These are phyloP conservation scores for Agrotis clavis DNA, from an alignment of 2,888 invertebrate species.

Conservation along the genomic window DNA sequence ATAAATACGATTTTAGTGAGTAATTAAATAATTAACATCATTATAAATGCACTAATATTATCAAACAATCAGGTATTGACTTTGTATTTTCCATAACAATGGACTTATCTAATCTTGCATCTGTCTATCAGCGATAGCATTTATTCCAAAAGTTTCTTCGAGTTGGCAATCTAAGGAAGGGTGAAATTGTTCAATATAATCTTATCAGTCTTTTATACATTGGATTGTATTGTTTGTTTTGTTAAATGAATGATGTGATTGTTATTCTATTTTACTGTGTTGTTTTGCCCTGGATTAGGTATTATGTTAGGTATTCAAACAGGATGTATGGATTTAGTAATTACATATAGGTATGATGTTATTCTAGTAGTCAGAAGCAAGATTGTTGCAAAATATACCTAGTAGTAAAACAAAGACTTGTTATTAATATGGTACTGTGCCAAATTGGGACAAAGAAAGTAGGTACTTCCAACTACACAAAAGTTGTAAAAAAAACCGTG, in stretches of 20 bases:
- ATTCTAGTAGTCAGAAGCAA: neutral
- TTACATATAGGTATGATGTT: neutral
- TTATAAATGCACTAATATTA: slow-evolving; percentile 15
- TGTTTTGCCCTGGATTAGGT: neutral
- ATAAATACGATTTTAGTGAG: too few species aligned
- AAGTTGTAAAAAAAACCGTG: neutral
- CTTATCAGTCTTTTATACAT: slow-evolving; percentile 46
- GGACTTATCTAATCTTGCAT: slow-evolving; percentile 54
- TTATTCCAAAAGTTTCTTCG: slow-evolving; percentile 28
- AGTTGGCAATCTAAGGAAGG: slow-evolving; percentile 30
- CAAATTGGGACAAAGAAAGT: slow-evolving; percentile 48
- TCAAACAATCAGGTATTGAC: slow-evolving; percentile 53
- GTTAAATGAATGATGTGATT: slow-evolving; percentile 14
- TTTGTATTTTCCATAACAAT: slow-evolving; percentile 45
- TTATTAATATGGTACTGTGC: slow-evolving; percentile 39
- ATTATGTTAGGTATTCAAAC: neutral
- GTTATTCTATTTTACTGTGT: slow-evolving; percentile 1
- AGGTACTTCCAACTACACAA: neutral
- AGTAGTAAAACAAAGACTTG: slow-evolving; percentile 15
- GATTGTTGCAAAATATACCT: neutral
- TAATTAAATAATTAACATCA: slow-evolving; percentile 8
- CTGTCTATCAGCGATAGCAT: slow-evolving; percentile 47
- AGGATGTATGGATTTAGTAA: neutral
- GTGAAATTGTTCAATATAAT: slow-evolving; percentile 27
- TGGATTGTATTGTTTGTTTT: slow-evolving; percentile 16